Base-by-base conservation (phyloP, 2,113 vertebrate species). In the Urocynchramus pylzowi region DNA sequence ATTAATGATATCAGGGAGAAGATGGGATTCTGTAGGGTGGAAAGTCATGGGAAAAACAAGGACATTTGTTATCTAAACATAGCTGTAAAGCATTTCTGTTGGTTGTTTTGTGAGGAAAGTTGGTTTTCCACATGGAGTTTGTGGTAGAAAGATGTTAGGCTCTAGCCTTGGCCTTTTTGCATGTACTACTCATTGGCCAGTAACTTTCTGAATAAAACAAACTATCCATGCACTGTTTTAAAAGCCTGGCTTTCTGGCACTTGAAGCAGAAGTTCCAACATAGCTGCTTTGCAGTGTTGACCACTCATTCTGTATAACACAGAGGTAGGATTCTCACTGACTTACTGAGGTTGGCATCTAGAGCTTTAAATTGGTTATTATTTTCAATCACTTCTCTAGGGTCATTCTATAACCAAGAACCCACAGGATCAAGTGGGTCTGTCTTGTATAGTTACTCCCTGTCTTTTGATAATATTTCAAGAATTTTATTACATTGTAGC, bases 11-110 rank as follows among this genome's bases (percentile, higher is more conserved):
- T 76, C 70, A 90, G 37, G 77, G 75, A 91, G 63, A 67, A 93
- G 78, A 93, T 73, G 74, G 61, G 63, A 87, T 45, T 79, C 19
- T 69, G 63, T 76, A 94, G 93, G 63, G 75, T 91, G 91, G n/a
- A 82, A 82, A 96, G 74, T 93, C 93, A 90, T 91, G 81, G 89
- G 87, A 93, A 96, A 95, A 91, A 76, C 33, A 87, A 73, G 87
- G 35, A 31, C 78, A 83, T 87, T 74, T 89, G 35, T 87, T 82
- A 84, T 73, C 37, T 53, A 91, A 87, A 87, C 74, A 76, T 73
- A 91, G 27, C n/a, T 69, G 41, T 35, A 69, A 54, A 87, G 7
- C 5, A 73, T 83, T 95, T 53, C 11, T 67, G 3, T 42, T 69
- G 28, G 45, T 61, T 69, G 53, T 79, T 95, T 83, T 69, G 28